A percentile compares a stretch with the other conserved stretches of the same genome.
Conservation (phyloP, 1,140 invertebrate species). For the Saxidomus purpurata region DNA sequence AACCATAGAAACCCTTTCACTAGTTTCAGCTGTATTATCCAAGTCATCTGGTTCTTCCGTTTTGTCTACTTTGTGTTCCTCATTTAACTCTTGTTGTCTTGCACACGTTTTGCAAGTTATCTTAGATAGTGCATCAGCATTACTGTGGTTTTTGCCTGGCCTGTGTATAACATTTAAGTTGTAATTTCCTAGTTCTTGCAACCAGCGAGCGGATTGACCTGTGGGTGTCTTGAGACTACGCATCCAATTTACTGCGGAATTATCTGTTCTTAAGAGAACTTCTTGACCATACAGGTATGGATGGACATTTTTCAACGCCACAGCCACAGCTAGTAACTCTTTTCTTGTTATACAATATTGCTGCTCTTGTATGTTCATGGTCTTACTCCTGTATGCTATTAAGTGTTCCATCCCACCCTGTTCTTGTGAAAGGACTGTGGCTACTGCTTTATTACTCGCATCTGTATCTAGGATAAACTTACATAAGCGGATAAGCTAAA, state of each 20-base stretch:
- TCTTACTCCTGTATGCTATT: constrained; percentile 70
- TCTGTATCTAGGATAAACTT: constrained; percentile 74
- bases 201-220: constrained; percentile 75
- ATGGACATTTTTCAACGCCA: constrained; percentile 62
- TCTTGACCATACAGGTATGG: constrained; percentile 69
- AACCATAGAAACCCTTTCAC: neutral
- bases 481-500: constrained; percentile 25
- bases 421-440: constrained; percentile 75
- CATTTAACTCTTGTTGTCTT: constrained; percentile 26
- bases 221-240: constrained; percentile 38
- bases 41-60: too few species aligned
- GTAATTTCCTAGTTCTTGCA: constrained; percentile 74
- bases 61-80: neutral
- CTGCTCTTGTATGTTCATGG: constrained; percentile 82
- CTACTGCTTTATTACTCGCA: constrained; percentile 71
- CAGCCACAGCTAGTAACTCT: constrained; percentile 69
- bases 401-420: constrained; percentile 69
- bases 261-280: constrained; percentile 72
- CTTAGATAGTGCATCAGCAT: constrained; percentile 78
- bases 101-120: constrained; percentile 60
- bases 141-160: constrained; percentile 71
- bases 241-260: constrained; percentile 73
- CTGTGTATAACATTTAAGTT: constrained; percentile 75
- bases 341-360: constrained; percentile 85
- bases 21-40: neutral